phyloP scores from a whole-genome alignment of 2,888 invertebrate species.

The Cephonodes hylas region DNA sequence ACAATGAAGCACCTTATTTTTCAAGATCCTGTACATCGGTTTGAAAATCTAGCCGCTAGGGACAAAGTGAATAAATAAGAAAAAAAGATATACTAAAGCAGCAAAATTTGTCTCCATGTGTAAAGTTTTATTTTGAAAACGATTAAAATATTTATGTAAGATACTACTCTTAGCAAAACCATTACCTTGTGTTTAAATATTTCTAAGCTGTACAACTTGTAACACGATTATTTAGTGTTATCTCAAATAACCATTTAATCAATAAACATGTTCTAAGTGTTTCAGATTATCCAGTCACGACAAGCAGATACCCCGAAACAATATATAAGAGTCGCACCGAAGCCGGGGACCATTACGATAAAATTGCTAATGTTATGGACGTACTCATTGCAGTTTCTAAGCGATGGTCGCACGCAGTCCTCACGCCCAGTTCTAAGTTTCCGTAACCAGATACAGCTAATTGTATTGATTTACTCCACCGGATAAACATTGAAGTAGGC shows the following conservation, averaged over 20 bases:
- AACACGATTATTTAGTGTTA: background rate
- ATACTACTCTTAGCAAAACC: background rate
- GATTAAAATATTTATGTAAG: background rate
- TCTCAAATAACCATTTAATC: background rate
- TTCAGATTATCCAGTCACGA: constrained; percentile 71
- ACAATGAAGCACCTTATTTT: constrained; percentile 52
- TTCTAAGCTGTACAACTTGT: background rate
- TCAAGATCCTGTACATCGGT: background rate
- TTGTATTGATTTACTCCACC: background rate
- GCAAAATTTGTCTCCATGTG: background rate
- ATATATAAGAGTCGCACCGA: constrained; percentile 58
- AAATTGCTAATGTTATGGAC: constrained; percentile 56
- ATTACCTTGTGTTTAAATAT: background rate
- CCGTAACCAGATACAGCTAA: background rate
- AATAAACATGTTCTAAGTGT: constrained; percentile 62
- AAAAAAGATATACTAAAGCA: background rate
- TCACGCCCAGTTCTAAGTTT: background rate
- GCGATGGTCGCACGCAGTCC: background rate
- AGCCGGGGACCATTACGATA: constrained; percentile 47
- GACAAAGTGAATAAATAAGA: background rate
- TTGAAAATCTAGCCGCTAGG: constrained; percentile 4
- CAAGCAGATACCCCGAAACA: constrained; percentile 72
- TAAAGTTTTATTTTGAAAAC: background rate
- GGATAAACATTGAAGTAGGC: background rate
- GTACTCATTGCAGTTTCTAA: constrained; percentile 1